Base-by-base conservation (phyloP, 1,140 invertebrate species). In the Drosophila mayri region DNA sequence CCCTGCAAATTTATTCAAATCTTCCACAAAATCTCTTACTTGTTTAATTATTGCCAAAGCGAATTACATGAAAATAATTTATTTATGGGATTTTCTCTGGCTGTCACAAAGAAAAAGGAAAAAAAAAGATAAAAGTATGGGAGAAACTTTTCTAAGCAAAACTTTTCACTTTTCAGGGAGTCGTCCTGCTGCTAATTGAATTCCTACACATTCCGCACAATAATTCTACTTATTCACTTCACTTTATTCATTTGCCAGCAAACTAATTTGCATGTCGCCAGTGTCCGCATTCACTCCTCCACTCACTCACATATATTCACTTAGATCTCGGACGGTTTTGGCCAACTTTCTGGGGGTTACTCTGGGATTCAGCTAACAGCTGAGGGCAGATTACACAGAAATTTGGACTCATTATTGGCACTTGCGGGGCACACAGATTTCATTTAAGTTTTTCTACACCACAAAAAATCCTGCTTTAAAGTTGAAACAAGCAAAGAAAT, bases 211-310 rank as follows among this genome's bases (percentile, higher is more conserved):
- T 72, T 75, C 52, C 81, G 54, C 74, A 68, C 79, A 83, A 83
- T 82, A 82, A 82, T 83, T 82, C 76, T 9, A 81, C 81, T 79
- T 79, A 80, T 67, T 68, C 63, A 68, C 68, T 84, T 83, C 81
- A 80, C 82, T 83, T 76, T 79, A 59, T 79, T 73, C 64, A 80
- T 79, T 54, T 62, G 50, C 75, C 47, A 76, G 75, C 58, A 74
- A 74, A 85, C 47, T 71, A 79, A 86, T 86, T 86, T 86, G 79
- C 83, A 86, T 86, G 68, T 76, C 50, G 68, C 47, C 74, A 75
- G 70, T 58, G 50, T 47, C 43, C 70, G 28, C 25, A 47, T 18
- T 52, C 30, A 35, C 18, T 37, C 47, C 63, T 32, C 59, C 50
- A 25, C 25, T 28, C 20, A 70, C 63, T 49, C 55, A 52, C 62